Conservation (phyloP, 2,113 vertebrate species). For the Herpetotheres cachinnans region DNA sequence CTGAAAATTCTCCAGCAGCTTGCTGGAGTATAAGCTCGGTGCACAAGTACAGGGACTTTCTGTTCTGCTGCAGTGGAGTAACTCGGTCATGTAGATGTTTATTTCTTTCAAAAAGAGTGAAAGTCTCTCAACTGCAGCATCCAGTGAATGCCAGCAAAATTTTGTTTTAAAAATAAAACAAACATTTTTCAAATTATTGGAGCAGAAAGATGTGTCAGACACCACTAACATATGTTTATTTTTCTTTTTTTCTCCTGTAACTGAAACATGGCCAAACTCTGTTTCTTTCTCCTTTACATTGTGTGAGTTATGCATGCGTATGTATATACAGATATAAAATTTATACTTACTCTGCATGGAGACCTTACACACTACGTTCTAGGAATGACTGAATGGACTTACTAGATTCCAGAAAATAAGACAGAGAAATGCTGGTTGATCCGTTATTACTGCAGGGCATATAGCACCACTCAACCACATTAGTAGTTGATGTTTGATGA, state of each 20-base stretch:
- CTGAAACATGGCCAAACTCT: constrained; percentile 71
- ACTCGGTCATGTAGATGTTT: background rate
- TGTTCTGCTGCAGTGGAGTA: background rate
- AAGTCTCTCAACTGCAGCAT: constrained; percentile 40
- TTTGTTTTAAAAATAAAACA: constrained; percentile 73
- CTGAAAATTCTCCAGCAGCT: background rate
- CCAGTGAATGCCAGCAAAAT: constrained; percentile 57
- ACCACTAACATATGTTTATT: constrained; percentile 79
- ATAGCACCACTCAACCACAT: constrained; percentile 64
- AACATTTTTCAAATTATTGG: constrained; percentile 69
- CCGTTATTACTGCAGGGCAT: constrained; percentile 68
- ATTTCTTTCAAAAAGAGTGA: constrained; percentile 6
- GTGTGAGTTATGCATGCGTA: background rate
- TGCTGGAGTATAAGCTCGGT: background rate
- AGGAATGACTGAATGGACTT: constrained; percentile 64
- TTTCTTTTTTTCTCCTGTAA: constrained; percentile 61
- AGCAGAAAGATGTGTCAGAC: constrained; percentile 78
- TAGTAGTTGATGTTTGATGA: constrained; percentile 66
- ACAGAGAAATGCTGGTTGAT: constrained; percentile 39
- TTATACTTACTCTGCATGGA: constrained; percentile 58
- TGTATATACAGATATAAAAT: background rate
- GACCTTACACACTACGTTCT: constrained; percentile 43
- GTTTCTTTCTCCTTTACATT: constrained; percentile 38
- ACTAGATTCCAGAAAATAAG: constrained; percentile 42
- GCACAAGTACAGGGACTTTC: background rate